Base-by-base conservation (phyloP, 2,113 vertebrate species). In the Oryzias woworae region DNA sequence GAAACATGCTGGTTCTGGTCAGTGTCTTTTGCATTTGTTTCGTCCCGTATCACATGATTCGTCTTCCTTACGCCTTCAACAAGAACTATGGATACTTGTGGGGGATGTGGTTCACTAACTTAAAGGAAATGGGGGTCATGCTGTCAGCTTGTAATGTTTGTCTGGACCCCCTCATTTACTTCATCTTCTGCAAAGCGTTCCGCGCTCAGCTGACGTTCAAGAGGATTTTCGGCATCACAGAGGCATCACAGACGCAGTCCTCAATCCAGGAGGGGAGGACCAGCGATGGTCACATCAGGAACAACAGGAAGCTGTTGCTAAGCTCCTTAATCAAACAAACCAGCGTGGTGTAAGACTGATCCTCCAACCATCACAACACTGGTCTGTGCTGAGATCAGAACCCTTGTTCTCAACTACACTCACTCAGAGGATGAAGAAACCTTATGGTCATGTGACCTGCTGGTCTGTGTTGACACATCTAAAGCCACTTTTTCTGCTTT, bases 91-190 rank as follows among this genome's bases (percentile, higher is more conserved):
- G 10, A 14, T 42, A 64, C 48, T 45, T 2, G 0, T 55, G 36
- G 56, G 28, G 14, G 0, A 63, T 41, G 13, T 28, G 7, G 0
- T 66, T 91, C 36, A 85, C 74, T 43, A 80, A 85, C 61, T 36
- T 90, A 23, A 92, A 91, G 71, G 91, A 92, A 57, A 2, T 81
- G 18, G 73, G 53, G 4, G 24, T 90, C 2, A 31, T 90, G 14
- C 28, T 90, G 72, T 90, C 90, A 0, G 65, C 71, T 1, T 69
- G 90, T 20, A 92, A 91, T 10, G 70, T 90, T n/a, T 92, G 91
- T 67, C 69, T 92, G 69, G 91, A 92, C 67, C 90, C 91, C 0
- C 68, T 92, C 59, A 87, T 92, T 75, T 91, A 92, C 53, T 90
- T 91, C 75, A 69, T 90, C 48, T 91, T 91, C 83, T 92, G 83